phyloP scores from a whole-genome alignment of 1,140 invertebrate species.

The Venustaconcha ellipsiformis region DNA sequence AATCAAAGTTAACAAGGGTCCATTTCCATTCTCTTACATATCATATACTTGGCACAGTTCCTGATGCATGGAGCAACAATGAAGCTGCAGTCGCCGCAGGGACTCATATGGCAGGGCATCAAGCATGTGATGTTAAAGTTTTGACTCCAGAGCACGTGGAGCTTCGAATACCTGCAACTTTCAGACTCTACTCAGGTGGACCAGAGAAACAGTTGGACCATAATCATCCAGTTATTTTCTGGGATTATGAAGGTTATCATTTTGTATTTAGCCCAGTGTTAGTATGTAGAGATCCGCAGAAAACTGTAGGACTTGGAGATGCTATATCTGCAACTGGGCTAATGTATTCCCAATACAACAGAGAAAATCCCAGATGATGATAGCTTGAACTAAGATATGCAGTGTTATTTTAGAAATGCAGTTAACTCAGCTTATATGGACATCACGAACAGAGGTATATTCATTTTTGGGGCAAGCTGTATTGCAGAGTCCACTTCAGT shows the following conservation, averaged over 20 bases:
- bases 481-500: too few relatives aligned
- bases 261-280: slow-evolving; percentile 72
- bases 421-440: too few relatives aligned
- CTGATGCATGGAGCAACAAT: slow-evolving; percentile 67
- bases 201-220: slow-evolving; percentile 54
- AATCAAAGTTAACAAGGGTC: slow-evolving; percentile 66
- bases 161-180: slow-evolving; percentile 63
- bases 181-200: slow-evolving; percentile 65
- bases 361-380: too few relatives aligned
- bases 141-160: slow-evolving; percentile 58
- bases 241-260: slow-evolving; percentile 64
- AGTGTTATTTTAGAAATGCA: too few relatives aligned
- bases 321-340: slow-evolving; percentile 71
- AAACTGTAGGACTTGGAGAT: slow-evolving; percentile 72
- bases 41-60: slow-evolving; percentile 67
- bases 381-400: too few relatives aligned
- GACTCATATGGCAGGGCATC: slow-evolving; percentile 66
- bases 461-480: too few relatives aligned
- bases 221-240: slow-evolving; percentile 63
- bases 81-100: slow-evolving; percentile 68
- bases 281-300: slow-evolving; percentile 70
- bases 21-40: slow-evolving; percentile 72
- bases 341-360: slow-evolving; percentile 64
- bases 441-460: too few relatives aligned
- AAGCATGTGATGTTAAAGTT: slow-evolving; percentile 66